These are phyloP conservation scores for Thalassophryne amazonica DNA, from an alignment of 2,797 vertebrate species.

Conservation along the genomic window DNA sequence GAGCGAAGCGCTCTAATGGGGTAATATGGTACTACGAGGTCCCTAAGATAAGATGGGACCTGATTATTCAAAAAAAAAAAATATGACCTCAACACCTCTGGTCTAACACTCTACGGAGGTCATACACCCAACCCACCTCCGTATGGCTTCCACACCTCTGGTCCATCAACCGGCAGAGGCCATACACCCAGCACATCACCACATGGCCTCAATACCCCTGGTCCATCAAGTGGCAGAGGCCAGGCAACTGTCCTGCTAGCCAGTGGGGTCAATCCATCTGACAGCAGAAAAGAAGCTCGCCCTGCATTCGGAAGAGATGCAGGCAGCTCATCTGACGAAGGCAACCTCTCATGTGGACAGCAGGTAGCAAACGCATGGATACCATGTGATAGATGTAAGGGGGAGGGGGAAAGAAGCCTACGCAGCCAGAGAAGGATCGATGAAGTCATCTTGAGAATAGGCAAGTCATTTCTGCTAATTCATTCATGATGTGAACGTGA, in stretches of 20 bases:
- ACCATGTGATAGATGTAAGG: constrained; percentile 3
- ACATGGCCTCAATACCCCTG: background rate
- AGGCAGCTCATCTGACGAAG: no score
- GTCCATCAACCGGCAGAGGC: background rate
- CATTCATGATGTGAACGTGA: background rate
- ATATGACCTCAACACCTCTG: no score
- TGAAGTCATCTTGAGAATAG: constrained; percentile 2
- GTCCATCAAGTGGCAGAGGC: background rate
- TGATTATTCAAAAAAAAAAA: no score
- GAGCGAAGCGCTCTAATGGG: no score
- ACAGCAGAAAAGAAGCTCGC: background rate
- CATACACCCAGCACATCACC: background rate
- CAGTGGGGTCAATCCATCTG: no score
- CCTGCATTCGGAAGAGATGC: no score
- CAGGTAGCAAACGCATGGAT: background rate
- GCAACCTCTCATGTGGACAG: no score
- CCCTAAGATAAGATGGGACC: no score
- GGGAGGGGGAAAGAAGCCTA: background rate
- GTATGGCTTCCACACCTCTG: background rate
- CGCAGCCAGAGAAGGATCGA: background rate
- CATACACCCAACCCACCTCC: background rate
- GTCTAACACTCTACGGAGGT: no score
- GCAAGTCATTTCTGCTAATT: constrained; percentile 2
- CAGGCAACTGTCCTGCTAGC: background rate
- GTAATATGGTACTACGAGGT: no score